Evolutionary conservation across 2,888 invertebrate genomes (phyloP).

Genomic region (Lissocephala sabroskyi): DNA sequence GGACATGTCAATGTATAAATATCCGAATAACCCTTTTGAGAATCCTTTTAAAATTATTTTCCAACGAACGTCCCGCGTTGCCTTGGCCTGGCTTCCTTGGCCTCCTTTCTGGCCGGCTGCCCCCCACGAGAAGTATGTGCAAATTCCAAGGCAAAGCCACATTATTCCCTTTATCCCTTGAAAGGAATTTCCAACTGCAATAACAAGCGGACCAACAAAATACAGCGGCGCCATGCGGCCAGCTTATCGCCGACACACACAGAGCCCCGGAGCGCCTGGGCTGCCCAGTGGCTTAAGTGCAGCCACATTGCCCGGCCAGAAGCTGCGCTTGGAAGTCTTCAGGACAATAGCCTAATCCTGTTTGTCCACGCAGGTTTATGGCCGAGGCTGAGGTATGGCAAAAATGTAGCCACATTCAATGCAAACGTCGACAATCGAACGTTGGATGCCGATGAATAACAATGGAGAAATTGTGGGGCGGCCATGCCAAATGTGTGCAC

Average conservation of each 20-base stretch:
- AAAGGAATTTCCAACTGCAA: slow-evolving; percentile 65
- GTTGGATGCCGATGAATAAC: background rate
- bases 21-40: slow-evolving; percentile 60
- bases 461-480: slow-evolving; percentile 16
- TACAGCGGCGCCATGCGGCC: slow-evolving; percentile 10
- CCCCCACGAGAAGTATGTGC: slow-evolving; percentile 55
- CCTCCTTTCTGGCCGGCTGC: slow-evolving; percentile 4
- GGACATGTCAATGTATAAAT: slow-evolving; percentile 42
- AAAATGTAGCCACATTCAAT: slow-evolving; percentile 24
- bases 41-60: slow-evolving; percentile 64
- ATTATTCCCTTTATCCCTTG: slow-evolving; percentile 65
- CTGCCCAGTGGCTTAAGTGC: background rate
- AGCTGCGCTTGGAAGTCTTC: slow-evolving; percentile 25
- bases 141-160: slow-evolving; percentile 67
- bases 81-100: slow-evolving; percentile 35
- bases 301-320: slow-evolving; percentile 1
- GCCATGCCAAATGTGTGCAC: slow-evolving; percentile 67
- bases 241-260: background rate
- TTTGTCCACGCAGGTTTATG: slow-evolving; percentile 14
- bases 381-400: slow-evolving; percentile 3
- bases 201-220: slow-evolving; percentile 42
- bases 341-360: slow-evolving; percentile 22
- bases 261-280: no score
- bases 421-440: background rate
- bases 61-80: slow-evolving; percentile 64